These are phyloP conservation scores for Heterochromis multidens DNA, from an alignment of 2,113 vertebrate genomes.

Conservation along the genomic window DNA sequence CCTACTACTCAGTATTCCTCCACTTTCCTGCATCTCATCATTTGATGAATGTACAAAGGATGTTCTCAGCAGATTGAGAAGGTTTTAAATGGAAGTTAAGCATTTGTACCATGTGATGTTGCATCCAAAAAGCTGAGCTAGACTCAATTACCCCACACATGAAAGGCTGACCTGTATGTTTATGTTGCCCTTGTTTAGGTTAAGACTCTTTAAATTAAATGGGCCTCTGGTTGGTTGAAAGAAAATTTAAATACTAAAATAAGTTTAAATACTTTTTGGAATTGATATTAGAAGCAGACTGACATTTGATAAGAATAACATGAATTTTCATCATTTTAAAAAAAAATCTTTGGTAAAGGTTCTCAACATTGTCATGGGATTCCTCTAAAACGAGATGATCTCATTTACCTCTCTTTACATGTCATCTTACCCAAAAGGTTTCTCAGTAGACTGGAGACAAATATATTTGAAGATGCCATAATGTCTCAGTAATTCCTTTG, in stretches of 20 bases:
- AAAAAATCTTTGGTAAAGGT: background rate
- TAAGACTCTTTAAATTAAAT: background rate
- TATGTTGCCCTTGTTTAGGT: background rate
- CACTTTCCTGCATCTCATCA: background rate
- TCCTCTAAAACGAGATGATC: background rate
- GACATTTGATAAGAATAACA: background rate
- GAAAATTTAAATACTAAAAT: too few relatives aligned
- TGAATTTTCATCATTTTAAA: background rate
- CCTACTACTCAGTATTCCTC: background rate
- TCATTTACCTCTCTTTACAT: background rate
- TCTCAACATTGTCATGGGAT: background rate
- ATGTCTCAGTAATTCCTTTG: conserved; percentile 5
- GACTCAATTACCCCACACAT: background rate
- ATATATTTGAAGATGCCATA: background rate
- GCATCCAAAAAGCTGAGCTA: background rate
- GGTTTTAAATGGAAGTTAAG: background rate
- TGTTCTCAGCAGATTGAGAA: background rate
- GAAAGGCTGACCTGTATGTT: background rate
- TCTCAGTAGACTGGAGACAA: background rate
- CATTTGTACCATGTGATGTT: background rate
- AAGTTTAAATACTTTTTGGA: background rate
- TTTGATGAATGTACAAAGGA: background rate
- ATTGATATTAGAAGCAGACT: background rate
- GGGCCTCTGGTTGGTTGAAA: background rate
- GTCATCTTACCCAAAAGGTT: conserved; percentile 1